Percentiles rank a stretch among this genome's conserved stretches.
These are phyloP conservation scores for Raja brachyura DNA, from an alignment of 2,113 vertebrate species.

Conservation along the genomic window DNA sequence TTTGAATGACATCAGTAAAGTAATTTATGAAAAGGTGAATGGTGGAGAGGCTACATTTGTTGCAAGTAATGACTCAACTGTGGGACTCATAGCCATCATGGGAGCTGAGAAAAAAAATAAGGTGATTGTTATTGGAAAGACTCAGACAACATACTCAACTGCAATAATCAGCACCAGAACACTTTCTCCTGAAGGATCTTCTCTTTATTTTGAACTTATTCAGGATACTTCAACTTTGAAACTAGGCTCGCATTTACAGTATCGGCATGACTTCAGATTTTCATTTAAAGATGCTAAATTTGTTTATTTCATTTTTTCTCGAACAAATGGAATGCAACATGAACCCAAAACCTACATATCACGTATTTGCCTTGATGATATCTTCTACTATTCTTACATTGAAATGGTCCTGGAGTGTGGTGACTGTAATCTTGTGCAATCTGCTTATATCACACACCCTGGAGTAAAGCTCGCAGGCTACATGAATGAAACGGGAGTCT, in stretches of 20 bases:
- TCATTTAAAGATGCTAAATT: conserved; percentile 69
- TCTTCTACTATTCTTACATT: conserved; percentile 83
- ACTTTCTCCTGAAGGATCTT: conserved; percentile 63
- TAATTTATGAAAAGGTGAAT: conserved; percentile 71
- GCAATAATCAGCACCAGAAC: conserved; percentile 87
- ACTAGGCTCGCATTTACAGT: conserved; percentile 58
- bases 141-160: conserved; percentile 77
- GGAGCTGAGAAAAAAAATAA: conserved; percentile 41
- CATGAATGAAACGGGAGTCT: conserved; percentile 47
- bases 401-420: conserved; percentile 83
- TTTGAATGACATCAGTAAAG: conserved; percentile 61
- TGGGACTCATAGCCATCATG: not conserved
- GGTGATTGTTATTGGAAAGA: conserved; percentile 84
- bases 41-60: conserved; percentile 91
- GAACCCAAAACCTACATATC: conserved; percentile 78
- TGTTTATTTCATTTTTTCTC: conserved; percentile 87
- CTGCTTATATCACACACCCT: conserved; percentile 60
- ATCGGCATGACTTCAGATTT: conserved; percentile 64
- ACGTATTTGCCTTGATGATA: conserved; percentile 75
- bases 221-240: not conserved
- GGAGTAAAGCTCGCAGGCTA: conserved; percentile 57
- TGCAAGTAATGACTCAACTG: conserved; percentile 61
- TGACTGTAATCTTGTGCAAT: conserved; percentile 66
- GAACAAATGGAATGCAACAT: conserved; percentile 61
- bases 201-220: not conserved